phyloP scores from a whole-genome alignment of 2,113 vertebrate genomes.

The Rhizomys pruinosus region DNA sequence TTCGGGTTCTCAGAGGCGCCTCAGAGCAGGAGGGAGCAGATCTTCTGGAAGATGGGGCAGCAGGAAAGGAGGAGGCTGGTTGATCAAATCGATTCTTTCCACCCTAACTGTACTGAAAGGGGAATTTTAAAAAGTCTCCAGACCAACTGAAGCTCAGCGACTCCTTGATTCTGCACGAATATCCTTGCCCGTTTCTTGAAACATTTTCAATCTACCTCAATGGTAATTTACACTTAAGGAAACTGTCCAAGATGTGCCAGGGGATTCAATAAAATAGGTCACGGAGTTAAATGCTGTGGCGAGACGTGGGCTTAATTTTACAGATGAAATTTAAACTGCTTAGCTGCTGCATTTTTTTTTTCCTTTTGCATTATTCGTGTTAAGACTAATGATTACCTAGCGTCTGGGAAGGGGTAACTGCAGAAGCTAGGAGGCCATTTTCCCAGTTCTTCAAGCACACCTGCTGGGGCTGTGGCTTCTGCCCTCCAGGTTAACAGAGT shows the following conservation, averaged over 20 bases:
- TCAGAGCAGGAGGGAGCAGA: neutral
- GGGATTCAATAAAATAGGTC: constrained; percentile 79
- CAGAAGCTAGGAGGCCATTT: neutral
- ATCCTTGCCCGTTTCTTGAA: constrained; percentile 64
- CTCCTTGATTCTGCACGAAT: constrained; percentile 60
- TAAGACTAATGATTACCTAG: constrained; percentile 63
- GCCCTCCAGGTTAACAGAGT: neutral
- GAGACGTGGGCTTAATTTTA: constrained; percentile 76
- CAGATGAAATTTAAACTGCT: constrained; percentile 76
- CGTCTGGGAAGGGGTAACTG: neutral
- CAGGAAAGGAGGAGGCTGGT: constrained; percentile 37
- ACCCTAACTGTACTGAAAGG: constrained; percentile 45
- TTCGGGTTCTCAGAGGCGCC: neutral
- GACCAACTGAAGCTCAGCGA: constrained; percentile 61
- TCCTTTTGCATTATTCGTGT: constrained; percentile 48
- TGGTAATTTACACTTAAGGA: constrained; percentile 74
- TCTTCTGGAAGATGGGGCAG: neutral
- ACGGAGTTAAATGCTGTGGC: constrained; percentile 71
- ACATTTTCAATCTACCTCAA: constrained; percentile 76
- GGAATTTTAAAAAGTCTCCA: constrained; percentile 24
- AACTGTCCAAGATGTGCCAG: constrained; percentile 70
- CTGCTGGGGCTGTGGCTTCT: neutral
- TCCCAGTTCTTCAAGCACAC: constrained; percentile 26
- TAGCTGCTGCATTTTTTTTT: constrained; percentile 59
- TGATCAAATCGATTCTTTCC: constrained; percentile 64